A percentile compares a stretch with the other conserved stretches of the same genome.
Conservation (phyloP, 2,797 vertebrate genomes). For the Triplophysa bombifrons region DNA sequence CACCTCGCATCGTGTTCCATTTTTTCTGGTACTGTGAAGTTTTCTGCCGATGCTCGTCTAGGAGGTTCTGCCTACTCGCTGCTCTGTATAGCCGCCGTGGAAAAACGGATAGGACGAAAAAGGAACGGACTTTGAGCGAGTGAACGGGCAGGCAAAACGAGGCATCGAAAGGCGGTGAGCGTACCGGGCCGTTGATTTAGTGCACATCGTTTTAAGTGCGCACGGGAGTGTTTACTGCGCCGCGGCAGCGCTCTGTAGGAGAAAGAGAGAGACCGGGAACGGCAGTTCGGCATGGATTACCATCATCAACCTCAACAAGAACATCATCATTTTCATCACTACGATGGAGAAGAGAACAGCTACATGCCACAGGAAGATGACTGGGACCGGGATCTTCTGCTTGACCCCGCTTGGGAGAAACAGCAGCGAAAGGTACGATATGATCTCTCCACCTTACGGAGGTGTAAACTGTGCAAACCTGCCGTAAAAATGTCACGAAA, state of each 20-base stretch:
- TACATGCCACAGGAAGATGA: constrained; percentile 89
- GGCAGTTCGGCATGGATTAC: constrained; percentile 76
- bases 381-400: constrained; percentile 89
- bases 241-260: constrained; percentile 61
- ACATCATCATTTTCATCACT: constrained; percentile 73
- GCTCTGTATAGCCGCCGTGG: constrained; percentile 54
- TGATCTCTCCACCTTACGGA: constrained; percentile 3
- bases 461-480: background rate
- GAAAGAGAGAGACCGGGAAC: constrained; percentile 55
- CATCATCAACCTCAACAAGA: constrained; percentile 39
- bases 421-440: constrained; percentile 86
- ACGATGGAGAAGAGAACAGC: constrained; percentile 75
- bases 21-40: constrained; percentile 72
- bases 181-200: constrained; percentile 72
- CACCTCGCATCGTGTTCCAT: constrained; percentile 61
- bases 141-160: constrained; percentile 53
- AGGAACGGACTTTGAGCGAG: constrained; percentile 48
- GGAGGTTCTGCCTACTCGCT: constrained; percentile 62
- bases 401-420: constrained; percentile 93
- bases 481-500: background rate
- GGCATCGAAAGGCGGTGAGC: constrained; percentile 49
- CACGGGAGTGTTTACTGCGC: constrained; percentile 66
- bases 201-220: constrained; percentile 70
- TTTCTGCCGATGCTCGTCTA: constrained; percentile 66
- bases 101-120: constrained; percentile 42